Evolutionary conservation across 2,888 invertebrate species (phyloP), one percentile per base, ranked within the genome.

Genomic region (Suillia variegata): DNA sequence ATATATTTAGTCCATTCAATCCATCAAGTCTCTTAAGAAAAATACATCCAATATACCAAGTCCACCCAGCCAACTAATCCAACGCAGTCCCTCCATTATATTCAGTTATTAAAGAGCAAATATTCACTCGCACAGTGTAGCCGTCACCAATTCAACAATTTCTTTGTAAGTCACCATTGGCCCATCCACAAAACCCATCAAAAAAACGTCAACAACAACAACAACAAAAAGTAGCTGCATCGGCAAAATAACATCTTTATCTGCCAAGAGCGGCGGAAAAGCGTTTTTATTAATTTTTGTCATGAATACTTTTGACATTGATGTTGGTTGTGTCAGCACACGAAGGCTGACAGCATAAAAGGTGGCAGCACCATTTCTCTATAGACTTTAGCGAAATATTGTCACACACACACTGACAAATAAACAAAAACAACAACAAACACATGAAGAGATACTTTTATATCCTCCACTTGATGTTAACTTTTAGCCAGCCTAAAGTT

Each of bases 151-250:
- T n/a, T n/a, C n/a, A n/a, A n/a, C n/a, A n/a, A n/a, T n/a, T n/a
- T n/a, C n/a, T n/a, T n/a, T n/a, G n/a, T n/a, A n/a, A n/a, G n/a
- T n/a, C n/a, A n/a, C n/a, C n/a, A n/a, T n/a, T n/a, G n/a, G n/a
- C n/a, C n/a, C n/a, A n/a, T n/a, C n/a, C n/a, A 38, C n/a, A 38
- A 38, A 38, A 13, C 38, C 38, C 38, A 38, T 38, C 38, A 38
- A 5, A 38, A 26, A 26, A 26, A 26, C n/a, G n/a, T n/a, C n/a
- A n/a, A n/a, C n/a, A n/a, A n/a, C n/a, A n/a, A n/a, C n/a, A n/a
- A n/a, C n/a, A n/a, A n/a, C n/a, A 10, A 26, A 26, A 26, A 38
- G 4, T 4, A 38, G 38, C 38, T 38, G n/a, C 15, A 13, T 5
- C 38, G 15, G 15, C 38, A 38, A 38, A 38, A 38, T 5, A 38